Conservation (phyloP, 2,113 vertebrate genomes). For the Microcebus jonahi region DNA sequence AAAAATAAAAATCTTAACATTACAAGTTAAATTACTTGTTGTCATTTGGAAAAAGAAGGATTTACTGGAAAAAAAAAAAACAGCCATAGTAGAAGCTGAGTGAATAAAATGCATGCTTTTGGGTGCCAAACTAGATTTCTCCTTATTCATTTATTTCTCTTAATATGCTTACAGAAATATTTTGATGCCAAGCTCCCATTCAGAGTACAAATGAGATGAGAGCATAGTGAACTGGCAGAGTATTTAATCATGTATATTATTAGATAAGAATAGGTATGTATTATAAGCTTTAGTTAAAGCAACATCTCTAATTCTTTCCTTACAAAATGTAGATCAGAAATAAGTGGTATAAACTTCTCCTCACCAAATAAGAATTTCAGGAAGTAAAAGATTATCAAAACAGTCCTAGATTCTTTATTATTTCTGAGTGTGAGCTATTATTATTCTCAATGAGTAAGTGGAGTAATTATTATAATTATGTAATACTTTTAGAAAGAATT, state of each 20-base stretch:
- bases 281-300: not conserved
- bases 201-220: not conserved
- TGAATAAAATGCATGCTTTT: constrained; percentile 10
- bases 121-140: not conserved
- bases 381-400: constrained; percentile 2
- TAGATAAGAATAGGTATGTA: not conserved
- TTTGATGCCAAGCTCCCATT: constrained; percentile 14
- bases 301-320: not conserved
- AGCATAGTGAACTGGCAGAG: not conserved
- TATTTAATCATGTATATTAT: not conserved
- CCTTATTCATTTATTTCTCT: constrained; percentile 31
- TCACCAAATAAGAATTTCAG: constrained; percentile 24
- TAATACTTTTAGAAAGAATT: constrained; percentile 34
- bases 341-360: constrained; percentile 20
- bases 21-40: constrained; percentile 26
- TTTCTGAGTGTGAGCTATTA: constrained; percentile 39
- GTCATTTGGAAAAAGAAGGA: constrained; percentile 24
- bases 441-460: not conserved
- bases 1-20: not conserved
- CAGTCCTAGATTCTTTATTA: constrained; percentile 12
- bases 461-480: constrained; percentile 36
- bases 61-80: not conserved
- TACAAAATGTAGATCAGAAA: constrained; percentile 1
- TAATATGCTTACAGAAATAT: constrained; percentile 33
- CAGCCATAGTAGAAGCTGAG: constrained; percentile 38